Conservation (phyloP, 2,113 vertebrate genomes). For the Pangasianodon gigas region DNA sequence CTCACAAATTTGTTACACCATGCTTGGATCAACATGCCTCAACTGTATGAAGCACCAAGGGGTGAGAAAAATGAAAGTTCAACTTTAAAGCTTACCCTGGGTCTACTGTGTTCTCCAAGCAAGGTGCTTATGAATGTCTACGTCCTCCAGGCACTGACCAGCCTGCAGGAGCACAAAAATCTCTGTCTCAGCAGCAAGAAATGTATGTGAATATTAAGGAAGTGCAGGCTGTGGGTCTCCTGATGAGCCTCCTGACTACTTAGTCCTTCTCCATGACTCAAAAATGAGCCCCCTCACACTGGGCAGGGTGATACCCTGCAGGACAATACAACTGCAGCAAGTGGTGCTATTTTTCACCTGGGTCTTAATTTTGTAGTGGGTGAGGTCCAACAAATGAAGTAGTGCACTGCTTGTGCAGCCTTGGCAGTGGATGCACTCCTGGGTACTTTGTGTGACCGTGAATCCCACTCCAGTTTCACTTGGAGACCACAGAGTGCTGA, state of each 20-base stretch:
- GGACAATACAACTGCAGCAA: neutral
- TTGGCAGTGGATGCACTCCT: neutral
- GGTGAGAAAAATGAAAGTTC: neutral
- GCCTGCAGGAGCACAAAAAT: too few relatives aligned
- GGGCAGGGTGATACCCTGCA: neutral
- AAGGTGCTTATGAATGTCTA: neutral
- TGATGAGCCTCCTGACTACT: too few relatives aligned
- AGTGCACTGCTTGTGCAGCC: neutral
- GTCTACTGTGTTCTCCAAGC: neutral
- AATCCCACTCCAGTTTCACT: neutral
- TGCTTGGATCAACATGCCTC: neutral
- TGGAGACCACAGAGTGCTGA: neutral
- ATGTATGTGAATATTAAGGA: too few relatives aligned
- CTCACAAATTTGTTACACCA: neutral
- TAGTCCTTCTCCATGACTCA: neutral
- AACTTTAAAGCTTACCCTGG: neutral
- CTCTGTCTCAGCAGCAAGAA: too few relatives aligned
- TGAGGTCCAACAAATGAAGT: neutral
- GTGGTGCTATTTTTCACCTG: neutral
- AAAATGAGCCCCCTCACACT: neutral
- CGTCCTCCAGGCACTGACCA: neutral
- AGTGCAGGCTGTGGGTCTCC: neutral
- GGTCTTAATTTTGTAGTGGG: neutral
- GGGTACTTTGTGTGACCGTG: neutral
- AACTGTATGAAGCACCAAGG: neutral